Base-by-base conservation (phyloP, 1,140 invertebrate genomes). In the Cheumatopsyche charites region DNA sequence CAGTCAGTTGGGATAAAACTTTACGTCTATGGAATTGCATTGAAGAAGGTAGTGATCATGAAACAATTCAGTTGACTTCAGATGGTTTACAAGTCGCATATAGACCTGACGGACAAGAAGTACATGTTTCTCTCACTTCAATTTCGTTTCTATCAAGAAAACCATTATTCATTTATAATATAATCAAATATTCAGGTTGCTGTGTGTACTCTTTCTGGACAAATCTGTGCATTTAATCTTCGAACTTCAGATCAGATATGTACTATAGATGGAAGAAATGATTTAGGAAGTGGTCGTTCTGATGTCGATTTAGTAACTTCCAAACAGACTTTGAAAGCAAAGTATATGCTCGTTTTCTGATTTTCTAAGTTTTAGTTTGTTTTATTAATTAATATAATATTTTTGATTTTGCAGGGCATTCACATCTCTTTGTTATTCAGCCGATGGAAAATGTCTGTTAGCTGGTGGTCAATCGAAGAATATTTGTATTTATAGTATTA, bases 1-100 rank as follows among this genome's bases (percentile, higher is more conserved):
- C 95, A 1, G 92, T 90, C 1, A 96, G 94, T 15, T 98, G 96
- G 96, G 97, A 99, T 80, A 94, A 94, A 81, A 95, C 95, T 0
- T 82, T 98, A 0, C 89, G 92, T 77, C 82, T 98, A 25, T 98
- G 97, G 97, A 94, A 98, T 77, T 86, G 84, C 62, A 78, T 87
- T n/a, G 94, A 97, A 79, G 90, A 86, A 71, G 91, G 90, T 62
- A 90, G 90, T 0, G 86, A 87, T n/a, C 91, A 92, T 76, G 96
- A 99, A 85, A 91, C 91, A 0, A 88, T 98, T 55, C 84, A 88
- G 70, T 81, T 98, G 0, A 84, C 85, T 1, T 83, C 92, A 1
- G 97, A 99, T 84, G 96, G 92, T 0, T 83, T 97, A 0, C 90
- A 88, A 76, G 90, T 98, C 0, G 86, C 87, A 1, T 97, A 94